Evolutionary conservation across 2,113 vertebrate species (phyloP), one percentile per base, ranked within the genome.

Genomic region (Perca flavescens): DNA sequence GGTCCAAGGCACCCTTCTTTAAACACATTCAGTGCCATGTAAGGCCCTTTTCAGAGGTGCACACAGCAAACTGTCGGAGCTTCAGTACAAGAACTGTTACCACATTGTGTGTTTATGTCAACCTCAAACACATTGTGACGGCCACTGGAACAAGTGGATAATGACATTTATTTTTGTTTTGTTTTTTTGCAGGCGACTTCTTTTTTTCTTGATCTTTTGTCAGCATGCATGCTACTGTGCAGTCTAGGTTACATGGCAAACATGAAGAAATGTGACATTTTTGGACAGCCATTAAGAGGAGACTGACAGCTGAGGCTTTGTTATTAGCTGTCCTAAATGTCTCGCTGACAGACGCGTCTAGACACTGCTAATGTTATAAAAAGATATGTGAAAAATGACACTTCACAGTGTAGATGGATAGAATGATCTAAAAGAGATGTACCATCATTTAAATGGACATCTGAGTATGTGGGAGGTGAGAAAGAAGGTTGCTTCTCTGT

Each of bases 211-310:
- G 43, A 75, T 83, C 73, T 73, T 72, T 58, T 81, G 74, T 86
- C 85, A 80, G 83, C n/a, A 7, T 34, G 17, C 11, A n/a, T 34
- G 62, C 57, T 54, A 15, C 74, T 0, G 68, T 63, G 49, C 56
- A n/a, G 74, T 76, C 72, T 19, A 57, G 53, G 65, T 69, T 21
- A 56, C 65, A 68, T 17, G 1, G 43, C 31, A 31, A 72, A 88
- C 86, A 64, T 21, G 40, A 31, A 25, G 53, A 64, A 80, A 62
- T 77, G 22, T 82, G 87, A 80, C 86, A 87, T 80, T 82, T 43
- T 85, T 75, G 69, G 86, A 84, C 74, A 73, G 86, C 84, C 72
- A 84, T 91, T 89, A 85, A 66, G 40, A 72, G 67, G 25, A 86
- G 80, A 73, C 47, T 63, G 82, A 70, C 70, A 86, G 68, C 88